Evolutionary conservation across 1,140 invertebrate species (phyloP), one percentile per base, ranked within the genome.

Genomic region (Maniola jurtina): DNA sequence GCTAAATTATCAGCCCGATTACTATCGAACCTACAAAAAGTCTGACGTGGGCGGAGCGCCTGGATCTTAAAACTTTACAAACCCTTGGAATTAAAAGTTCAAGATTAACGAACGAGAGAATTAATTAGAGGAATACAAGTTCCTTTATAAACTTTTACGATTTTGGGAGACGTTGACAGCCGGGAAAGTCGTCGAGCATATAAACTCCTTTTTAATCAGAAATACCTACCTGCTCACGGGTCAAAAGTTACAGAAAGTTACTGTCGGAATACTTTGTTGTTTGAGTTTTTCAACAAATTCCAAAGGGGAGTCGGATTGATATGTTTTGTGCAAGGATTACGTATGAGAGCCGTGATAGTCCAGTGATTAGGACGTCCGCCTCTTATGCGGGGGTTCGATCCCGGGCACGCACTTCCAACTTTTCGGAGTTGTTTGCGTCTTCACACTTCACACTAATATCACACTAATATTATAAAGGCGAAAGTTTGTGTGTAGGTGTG

Each of bases 121-220:
- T 86, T 83, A 83, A 84, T 82, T 82, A 80, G 73, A 75, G 65
- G 70, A 75, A 71, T 66, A 73, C 67, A 70, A 79, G 73, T 72
- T 54, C 56, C 57, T 63, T 67, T 59, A 75, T 76, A 79, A 77
- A 72, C 16, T 75, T 72, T 65, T 65, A 64, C 66, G 66, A 72
- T 65, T 72, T 68, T 58, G 45, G 62, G 61, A 66, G 66, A 69
- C 45, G 60, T 70, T 66, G 68, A 70, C 71, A 72, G 59, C 42
- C 55, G 59, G 36, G 7, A 33, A 11, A 13, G 56, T 47, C 36
- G 15, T 47, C 14, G 45, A 35, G 38, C 36, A 38, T 45, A 60
- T 54, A 65, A 66, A 48, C 52, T 52, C 16, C 61, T 42, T 56
- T 63, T 61, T 60, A 61, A 55, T 61, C 33, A 61, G 33, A 36